A percentile compares a stretch with the other conserved stretches of the same genome.
phyloP scores from a whole-genome alignment of 2,113 vertebrate species.

The Hystrix brachyura region DNA sequence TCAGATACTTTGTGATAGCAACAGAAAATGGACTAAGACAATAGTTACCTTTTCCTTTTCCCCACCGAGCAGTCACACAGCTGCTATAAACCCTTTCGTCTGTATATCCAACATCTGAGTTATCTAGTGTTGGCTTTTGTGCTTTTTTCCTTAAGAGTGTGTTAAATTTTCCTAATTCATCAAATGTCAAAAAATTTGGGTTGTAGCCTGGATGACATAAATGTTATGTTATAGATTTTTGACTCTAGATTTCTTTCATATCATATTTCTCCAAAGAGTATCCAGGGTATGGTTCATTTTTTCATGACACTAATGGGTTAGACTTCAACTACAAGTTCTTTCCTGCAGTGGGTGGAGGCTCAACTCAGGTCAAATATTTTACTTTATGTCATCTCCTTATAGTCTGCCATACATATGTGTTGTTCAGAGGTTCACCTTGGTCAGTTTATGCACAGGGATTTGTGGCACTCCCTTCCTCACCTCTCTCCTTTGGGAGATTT shows the following conservation, averaged over 20 bases:
- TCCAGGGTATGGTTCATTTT: not conserved
- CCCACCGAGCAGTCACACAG: not conserved
- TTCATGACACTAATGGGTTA: not conserved
- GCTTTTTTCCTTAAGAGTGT: not conserved
- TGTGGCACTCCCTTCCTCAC: not conserved
- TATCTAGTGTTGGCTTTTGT: not conserved
- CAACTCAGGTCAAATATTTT: not conserved
- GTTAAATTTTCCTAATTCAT: not conserved
- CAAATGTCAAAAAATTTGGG: conserved; percentile 2
- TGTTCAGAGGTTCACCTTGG: not conserved
- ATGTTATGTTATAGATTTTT: not conserved
- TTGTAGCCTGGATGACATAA: not conserved
- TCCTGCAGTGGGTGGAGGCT: not conserved
- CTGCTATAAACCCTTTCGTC: not conserved
- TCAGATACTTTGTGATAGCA: not conserved
- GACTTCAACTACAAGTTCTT: not conserved
- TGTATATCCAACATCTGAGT: not conserved
- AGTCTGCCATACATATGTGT: not conserved
- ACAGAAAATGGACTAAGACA: not conserved
- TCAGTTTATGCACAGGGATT: not conserved
- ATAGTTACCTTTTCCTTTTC: not conserved
- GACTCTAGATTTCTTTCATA: not conserved
- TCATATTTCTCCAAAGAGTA: not conserved
- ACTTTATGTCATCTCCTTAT: not conserved
- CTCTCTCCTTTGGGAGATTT: not conserved